Conservation (phyloP, 1,140 invertebrate genomes). For the Archivesica marissinica region DNA sequence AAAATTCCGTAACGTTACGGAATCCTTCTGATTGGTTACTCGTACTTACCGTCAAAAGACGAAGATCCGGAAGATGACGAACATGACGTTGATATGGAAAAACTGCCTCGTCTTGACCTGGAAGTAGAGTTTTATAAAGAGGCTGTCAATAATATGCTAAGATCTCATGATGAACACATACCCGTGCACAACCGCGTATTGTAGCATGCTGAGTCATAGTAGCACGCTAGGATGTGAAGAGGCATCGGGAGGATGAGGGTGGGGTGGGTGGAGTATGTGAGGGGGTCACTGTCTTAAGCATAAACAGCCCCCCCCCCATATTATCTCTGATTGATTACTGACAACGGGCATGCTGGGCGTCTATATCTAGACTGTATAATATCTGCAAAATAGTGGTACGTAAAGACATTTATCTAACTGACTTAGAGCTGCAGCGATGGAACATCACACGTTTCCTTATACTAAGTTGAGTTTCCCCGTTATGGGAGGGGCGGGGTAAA, state of each 20-base stretch:
- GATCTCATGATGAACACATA: background rate
- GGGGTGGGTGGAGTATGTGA: background rate
- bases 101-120: slow-evolving; percentile 68
- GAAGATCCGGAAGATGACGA: slow-evolving; percentile 57
- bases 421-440: too few relatives aligned
- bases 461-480: too few relatives aligned
- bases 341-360: too few relatives aligned
- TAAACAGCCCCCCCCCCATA: too few relatives aligned
- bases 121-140: background rate
- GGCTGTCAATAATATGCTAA: too few relatives aligned
- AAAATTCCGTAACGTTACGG: background rate
- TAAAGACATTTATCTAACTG: too few relatives aligned
- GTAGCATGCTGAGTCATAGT: background rate
- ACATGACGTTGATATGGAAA: slow-evolving; percentile 67
- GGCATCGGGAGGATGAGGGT: background rate
- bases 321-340: too few relatives aligned
- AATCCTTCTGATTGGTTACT: background rate
- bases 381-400: too few relatives aligned
- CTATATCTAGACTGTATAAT: too few relatives aligned
- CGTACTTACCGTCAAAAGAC: slow-evolving; percentile 69
- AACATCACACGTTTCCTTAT: too few relatives aligned
- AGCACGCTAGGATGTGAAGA: background rate
- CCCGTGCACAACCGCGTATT: too few relatives aligned
- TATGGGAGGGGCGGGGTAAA: too few relatives aligned
- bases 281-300: background rate